Evolutionary conservation across 2,888 invertebrate species (phyloP).

Genomic region (Macropis europaea): DNA sequence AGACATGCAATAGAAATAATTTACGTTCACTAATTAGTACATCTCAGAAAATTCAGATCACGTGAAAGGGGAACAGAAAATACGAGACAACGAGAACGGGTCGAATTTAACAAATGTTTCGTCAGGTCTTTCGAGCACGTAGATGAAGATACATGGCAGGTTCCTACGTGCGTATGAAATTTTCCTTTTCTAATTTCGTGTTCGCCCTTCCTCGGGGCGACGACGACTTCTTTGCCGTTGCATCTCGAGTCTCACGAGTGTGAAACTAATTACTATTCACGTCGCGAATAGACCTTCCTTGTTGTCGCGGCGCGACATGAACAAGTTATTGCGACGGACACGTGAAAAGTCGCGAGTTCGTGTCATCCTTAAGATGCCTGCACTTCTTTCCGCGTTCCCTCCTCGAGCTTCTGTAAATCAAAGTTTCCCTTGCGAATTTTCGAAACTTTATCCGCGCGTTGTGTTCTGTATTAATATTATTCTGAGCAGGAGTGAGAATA

Average conservation of each 20-base stretch:
- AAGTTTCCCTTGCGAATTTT: too few relatives aligned
- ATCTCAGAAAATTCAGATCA: too few relatives aligned
- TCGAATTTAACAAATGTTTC: too few relatives aligned
- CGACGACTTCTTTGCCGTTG: constrained; percentile 12
- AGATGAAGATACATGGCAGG: too few relatives aligned
- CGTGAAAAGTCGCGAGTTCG: constrained; percentile 11
- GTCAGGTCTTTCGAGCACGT: too few relatives aligned
- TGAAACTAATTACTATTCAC: constrained; percentile 66
- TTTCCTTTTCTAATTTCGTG: constrained; percentile 10
- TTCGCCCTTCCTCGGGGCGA: constrained; percentile 25
- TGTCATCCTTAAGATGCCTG: not conserved
- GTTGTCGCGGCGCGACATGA: constrained; percentile 51
- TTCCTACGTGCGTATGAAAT: constrained; percentile 8
- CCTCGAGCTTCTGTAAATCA: not conserved
- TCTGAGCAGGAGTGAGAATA: not conserved
- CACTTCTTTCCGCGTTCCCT: not conserved
- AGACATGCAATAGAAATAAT: too few relatives aligned
- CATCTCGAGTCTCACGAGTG: constrained; percentile 16
- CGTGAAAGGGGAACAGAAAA: too few relatives aligned
- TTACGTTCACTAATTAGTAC: too few relatives aligned
- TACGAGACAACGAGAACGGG: too few relatives aligned
- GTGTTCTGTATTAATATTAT: not conserved
- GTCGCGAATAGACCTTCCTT: constrained; percentile 55
- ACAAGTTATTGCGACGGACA: constrained; percentile 60
- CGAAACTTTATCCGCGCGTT: too few relatives aligned